Evolutionary conservation across 2,888 invertebrate species (phyloP), one percentile per base, ranked within the genome.

Genomic region (Microdon myrmicae): DNA sequence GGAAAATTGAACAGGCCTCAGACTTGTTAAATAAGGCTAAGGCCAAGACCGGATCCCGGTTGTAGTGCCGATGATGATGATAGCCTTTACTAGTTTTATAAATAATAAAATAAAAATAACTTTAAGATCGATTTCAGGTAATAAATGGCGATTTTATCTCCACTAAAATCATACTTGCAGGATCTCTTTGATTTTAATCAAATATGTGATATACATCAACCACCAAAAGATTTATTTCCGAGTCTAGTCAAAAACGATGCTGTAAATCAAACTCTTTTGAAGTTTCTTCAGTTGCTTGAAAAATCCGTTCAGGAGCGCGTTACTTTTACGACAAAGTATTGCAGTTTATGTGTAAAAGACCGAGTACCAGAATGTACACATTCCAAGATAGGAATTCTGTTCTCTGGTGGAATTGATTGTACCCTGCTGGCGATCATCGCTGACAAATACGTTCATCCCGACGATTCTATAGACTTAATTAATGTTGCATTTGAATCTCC

Each of bases 371-470:
- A 41, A 2, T 88, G 88, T 71, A 67, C 68, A 31, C 89, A 89
- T 79, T 82, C 87, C 17, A 86, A 88, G 74, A 81, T 92, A 20
- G 92, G 89, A 29, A 82, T 99, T 49, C 82, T 96, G 68, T 98
- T 97, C 82, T 98, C 98, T 66, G 99, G 98, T 26, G 97, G 97
- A 9, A 83, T 99, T 25, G 99, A 99, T 80, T 97, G 96, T 56
- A 88, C 95, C n/a, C 86, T 97, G 69, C 79, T 99, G 68, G 91
- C 97, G 17, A 82, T 88, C 34, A 74, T 96, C 34, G 88, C 90
- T 4, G 84, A 94, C 74, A 85, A 86, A 81, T 89, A 83, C 79
- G 79, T 90, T 10, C 81, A 85, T 1, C 71, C 72, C 54, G 73
- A 82, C 39, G 88, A 90, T 73, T 83, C 88, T 13, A 93, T 98